Base-by-base conservation (phyloP, 2,113 vertebrate genomes). In the Tiliqua scincoides region DNA sequence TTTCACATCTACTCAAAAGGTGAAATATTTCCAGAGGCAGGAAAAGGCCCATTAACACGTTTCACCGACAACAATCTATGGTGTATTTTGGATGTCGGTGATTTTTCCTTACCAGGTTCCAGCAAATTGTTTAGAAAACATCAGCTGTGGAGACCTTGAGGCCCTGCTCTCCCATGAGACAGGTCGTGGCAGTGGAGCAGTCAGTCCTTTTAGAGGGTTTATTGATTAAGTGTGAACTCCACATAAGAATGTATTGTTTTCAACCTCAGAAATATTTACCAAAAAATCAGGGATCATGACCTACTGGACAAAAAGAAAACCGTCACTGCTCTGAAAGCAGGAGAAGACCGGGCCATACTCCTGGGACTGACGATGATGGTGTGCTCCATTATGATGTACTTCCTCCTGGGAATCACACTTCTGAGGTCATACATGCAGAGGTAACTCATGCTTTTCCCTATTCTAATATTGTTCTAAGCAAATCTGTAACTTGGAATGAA, bases 231-330 rank as follows among this genome's bases (percentile, higher is more conserved):
- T 79, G 59, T 85, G 87, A 93, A 89, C 61, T 93, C 94, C 91
- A 95, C 92, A 90, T 94, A 94, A 92, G 68, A 93, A 92, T 95
- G 80, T 95, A 92, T 96, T 95, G 72, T 96, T 97, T 97, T 96
- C 95, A 94, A 96, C 89, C 94, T 96, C 96, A 99, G 98, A 96
- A 98, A 97, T 92, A 97, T 98, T 95, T 98, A 99, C 96, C 98
- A 98, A 96, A 99, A 97, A 96, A 97, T 98, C 94, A 97, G 96
- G 72, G 98, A 98, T 94, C 97, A 97, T 3, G 98, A 98, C 67
- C 95, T 98, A 85, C 96, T 99, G 97, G 98, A 99, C 95, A 98
- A 98, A 97, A 98, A 97, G 95, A 99, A 98, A 97, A 98, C 98
- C 23, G 98, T 98, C 90, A 99, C 98, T 5, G 98, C 98, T 25